A percentile compares a stretch with the other conserved stretches of the same genome.
phyloP scores from a whole-genome alignment of 1,140 invertebrate genomes.

The Bombyx mori region DNA sequence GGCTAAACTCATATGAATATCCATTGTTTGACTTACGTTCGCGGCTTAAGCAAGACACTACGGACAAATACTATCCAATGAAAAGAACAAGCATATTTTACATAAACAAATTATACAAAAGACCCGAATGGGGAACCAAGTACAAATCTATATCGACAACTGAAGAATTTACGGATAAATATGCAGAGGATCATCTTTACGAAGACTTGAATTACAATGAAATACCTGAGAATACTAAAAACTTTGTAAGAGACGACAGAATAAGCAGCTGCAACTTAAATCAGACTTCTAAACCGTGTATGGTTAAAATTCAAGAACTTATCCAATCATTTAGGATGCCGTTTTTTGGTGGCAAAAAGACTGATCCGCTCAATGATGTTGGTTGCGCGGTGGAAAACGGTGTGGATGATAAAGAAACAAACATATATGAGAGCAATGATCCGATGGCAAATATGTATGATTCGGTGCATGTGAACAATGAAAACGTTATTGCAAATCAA shows the following conservation, averaged over 20 bases:
- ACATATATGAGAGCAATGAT: slow-evolving; percentile 54
- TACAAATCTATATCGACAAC: slow-evolving; percentile 41
- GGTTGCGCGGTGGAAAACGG: slow-evolving; percentile 6
- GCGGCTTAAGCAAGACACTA: slow-evolving; percentile 37
- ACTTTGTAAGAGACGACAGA: slow-evolving; percentile 4
- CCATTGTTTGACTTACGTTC: slow-evolving; percentile 45
- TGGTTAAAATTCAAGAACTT: slow-evolving; percentile 53
- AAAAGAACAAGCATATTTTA: slow-evolving; percentile 40
- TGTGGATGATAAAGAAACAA: slow-evolving; percentile 21
- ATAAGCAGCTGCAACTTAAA: slow-evolving; percentile 12
- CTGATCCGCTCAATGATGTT: slow-evolving; percentile 11
- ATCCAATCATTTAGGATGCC: slow-evolving; percentile 54
- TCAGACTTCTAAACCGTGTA: slow-evolving; percentile 28
- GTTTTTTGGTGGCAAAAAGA: slow-evolving; percentile 42
- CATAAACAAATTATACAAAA: slow-evolving; percentile 34
- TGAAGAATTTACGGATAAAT: slow-evolving; percentile 36
- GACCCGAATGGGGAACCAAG: slow-evolving; percentile 36
- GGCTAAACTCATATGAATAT: slow-evolving; percentile 54
- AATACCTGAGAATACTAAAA: slow-evolving; percentile 16
- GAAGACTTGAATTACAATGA: slow-evolving; percentile 59
- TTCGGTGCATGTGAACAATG: slow-evolving; percentile 35
- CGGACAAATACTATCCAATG: slow-evolving; percentile 55
- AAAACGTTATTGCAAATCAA: slow-evolving; percentile 2
- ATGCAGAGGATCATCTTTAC: slow-evolving; percentile 54
- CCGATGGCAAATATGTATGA: slow-evolving; percentile 47